These are phyloP conservation scores for Drosophila trapezifrons DNA, from an alignment of 1,140 invertebrate genomes.

Conservation along the genomic window DNA sequence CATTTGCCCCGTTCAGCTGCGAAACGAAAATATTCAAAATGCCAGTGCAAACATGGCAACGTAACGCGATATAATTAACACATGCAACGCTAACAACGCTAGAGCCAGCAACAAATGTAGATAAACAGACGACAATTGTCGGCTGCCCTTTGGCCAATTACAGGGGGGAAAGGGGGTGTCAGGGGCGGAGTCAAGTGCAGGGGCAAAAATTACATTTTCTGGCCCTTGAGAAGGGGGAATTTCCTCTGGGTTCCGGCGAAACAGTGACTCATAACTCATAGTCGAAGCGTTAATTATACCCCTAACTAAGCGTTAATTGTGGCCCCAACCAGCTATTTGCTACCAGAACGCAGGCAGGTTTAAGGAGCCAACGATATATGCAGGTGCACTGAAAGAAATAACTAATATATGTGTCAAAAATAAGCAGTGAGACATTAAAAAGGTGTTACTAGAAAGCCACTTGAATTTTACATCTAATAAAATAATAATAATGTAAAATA, in stretches of 20 bases:
- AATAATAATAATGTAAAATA: background rate
- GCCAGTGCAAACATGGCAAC: constrained; percentile 39
- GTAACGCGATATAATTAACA: constrained; percentile 59
- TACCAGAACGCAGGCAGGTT: constrained; percentile 26
- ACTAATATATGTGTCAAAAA: no score
- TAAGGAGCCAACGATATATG: constrained; percentile 21
- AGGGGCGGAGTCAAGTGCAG: constrained; percentile 27
- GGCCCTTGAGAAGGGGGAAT: constrained; percentile 31
- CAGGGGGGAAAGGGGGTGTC: constrained; percentile 4
- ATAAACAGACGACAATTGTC: constrained; percentile 54
- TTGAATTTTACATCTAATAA: background rate
- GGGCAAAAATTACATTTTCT: constrained; percentile 36
- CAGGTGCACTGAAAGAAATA: background rate
- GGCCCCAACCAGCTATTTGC: background rate
- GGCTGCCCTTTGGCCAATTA: constrained; percentile 71
- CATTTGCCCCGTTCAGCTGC: constrained; percentile 40
- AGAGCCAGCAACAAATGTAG: constrained; percentile 28
- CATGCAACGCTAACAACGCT: constrained; percentile 28
- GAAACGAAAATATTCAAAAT: constrained; percentile 35
- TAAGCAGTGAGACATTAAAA: no score
- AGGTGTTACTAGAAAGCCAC: background rate
- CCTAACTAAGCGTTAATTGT: constrained; percentile 25
- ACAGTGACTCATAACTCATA: constrained; percentile 37
- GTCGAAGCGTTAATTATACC: constrained; percentile 32
- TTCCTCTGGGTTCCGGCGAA: constrained; percentile 15